phyloP scores from a whole-genome alignment of 2,797 vertebrate genomes.

The Gorsachius magnificus region DNA sequence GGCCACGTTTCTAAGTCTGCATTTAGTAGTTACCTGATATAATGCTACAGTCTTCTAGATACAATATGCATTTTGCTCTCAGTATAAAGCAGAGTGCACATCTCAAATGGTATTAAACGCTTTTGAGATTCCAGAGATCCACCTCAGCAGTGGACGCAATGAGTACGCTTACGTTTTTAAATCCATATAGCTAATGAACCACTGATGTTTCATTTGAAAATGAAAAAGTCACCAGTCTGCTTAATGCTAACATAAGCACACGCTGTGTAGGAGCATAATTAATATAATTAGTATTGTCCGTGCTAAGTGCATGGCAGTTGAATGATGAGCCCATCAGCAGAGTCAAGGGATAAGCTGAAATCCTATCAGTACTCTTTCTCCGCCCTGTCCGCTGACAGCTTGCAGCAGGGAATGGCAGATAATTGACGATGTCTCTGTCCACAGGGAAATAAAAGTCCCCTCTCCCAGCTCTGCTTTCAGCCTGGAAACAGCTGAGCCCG shows the following conservation, averaged over 20 bases:
- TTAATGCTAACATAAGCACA: background rate
- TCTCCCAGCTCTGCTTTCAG: slow-evolving; percentile 42
- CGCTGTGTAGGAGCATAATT: background rate
- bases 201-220: background rate
- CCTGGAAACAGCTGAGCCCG: slow-evolving; percentile 61
- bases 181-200: background rate
- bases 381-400: background rate
- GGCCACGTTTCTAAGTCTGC: background rate
- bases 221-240: background rate
- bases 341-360: slow-evolving; percentile 50
- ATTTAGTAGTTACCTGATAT: background rate
- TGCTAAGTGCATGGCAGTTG: slow-evolving; percentile 19
- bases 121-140: background rate
- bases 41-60: background rate
- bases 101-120: background rate
- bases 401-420: slow-evolving; percentile 23
- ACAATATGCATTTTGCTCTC: background rate
- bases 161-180: background rate
- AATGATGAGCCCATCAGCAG: slow-evolving; percentile 36
- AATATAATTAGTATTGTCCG: slow-evolving; percentile 34
- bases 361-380: slow-evolving; percentile 17
- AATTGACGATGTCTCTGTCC: slow-evolving; percentile 58
- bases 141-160: background rate
- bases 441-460: slow-evolving; percentile 54
- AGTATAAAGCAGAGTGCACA: background rate